phyloP scores from a whole-genome alignment of 2,797 vertebrate species.

The Chanos chanos region DNA sequence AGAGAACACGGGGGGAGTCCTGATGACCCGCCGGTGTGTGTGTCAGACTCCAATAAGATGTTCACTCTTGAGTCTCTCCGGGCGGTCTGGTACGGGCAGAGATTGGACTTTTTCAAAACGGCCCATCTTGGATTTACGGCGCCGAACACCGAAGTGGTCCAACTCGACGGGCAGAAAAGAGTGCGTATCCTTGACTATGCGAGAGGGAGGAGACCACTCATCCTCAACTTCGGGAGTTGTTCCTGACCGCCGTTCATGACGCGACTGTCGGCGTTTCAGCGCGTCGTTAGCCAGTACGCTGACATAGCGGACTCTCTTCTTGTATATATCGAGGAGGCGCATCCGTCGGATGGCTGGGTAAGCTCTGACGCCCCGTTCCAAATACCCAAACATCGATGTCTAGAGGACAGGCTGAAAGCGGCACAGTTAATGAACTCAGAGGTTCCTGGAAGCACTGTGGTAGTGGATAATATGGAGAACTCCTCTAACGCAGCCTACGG shows the following conservation, averaged over 20 bases:
- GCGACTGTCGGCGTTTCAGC: constrained; percentile 89
- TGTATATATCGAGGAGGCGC: constrained; percentile 96
- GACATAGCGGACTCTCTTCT: constrained; percentile 93
- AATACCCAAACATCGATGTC: constrained; percentile 91
- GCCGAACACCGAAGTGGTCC: constrained; percentile 92
- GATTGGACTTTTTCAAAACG: constrained; percentile 93
- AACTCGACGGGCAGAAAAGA: constrained; percentile 75
- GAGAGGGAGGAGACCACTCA: constrained; percentile 83
- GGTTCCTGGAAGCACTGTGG: constrained; percentile 83
- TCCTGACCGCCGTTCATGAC: constrained; percentile 99
- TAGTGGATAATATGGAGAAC: constrained; percentile 95
- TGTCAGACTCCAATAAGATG: constrained; percentile 93
- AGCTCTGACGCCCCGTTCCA: constrained; percentile 93
- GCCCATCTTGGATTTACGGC: constrained; percentile 85
- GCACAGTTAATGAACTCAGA: constrained; percentile 83
- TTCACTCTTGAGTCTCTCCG: constrained; percentile 92
- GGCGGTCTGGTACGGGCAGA: constrained; percentile 96
- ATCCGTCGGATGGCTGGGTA: constrained; percentile 96
- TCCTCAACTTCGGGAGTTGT: constrained; percentile 97
- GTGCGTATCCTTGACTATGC: constrained; percentile 86
- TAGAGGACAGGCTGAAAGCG: constrained; percentile 89
- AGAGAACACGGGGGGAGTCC: constrained; percentile 57
- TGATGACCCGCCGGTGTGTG: constrained; percentile 92
- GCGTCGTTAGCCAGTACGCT: constrained; percentile 86
- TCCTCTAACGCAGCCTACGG: constrained; percentile 94